Percentiles rank a stretch among this genome's conserved stretches.
Evolutionary conservation across 2,888 invertebrate species (phyloP).

Genomic region (Agriopis marginaria): DNA sequence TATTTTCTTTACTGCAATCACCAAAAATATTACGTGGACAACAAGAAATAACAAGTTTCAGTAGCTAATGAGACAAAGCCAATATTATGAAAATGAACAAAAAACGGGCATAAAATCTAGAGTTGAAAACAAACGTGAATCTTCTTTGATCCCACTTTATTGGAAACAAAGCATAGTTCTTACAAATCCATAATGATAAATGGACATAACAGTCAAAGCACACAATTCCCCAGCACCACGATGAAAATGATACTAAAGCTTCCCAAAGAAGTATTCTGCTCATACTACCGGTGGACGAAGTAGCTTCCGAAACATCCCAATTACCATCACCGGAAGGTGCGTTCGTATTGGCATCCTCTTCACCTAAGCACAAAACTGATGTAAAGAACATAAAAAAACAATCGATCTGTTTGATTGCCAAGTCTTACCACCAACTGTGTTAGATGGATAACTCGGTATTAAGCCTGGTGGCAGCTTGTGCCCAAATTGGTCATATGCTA

Average conservation of each 20-base stretch:
- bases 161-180: neutral
- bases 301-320: constrained; percentile 6
- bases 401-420: neutral
- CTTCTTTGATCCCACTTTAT: neutral
- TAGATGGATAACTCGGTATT: constrained; percentile 10
- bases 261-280: constrained; percentile 9
- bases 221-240: constrained; percentile 1
- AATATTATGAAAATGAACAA: neutral
- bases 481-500: neutral
- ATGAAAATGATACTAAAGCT: constrained; percentile 1
- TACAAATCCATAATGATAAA: neutral
- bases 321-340: constrained; percentile 2
- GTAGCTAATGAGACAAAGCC: neutral
- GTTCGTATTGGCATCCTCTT: constrained; percentile 5
- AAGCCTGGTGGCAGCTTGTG: neutral
- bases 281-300: constrained; percentile 17
- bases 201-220: neutral
- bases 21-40: too few species aligned
- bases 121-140: neutral
- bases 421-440: constrained; percentile 22
- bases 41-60: neutral
- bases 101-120: neutral
- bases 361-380: constrained; percentile 21
- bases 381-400: neutral
- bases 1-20: too few species aligned